phyloP scores from a whole-genome alignment of 2,113 vertebrate species.

The Mus spicilegus region DNA sequence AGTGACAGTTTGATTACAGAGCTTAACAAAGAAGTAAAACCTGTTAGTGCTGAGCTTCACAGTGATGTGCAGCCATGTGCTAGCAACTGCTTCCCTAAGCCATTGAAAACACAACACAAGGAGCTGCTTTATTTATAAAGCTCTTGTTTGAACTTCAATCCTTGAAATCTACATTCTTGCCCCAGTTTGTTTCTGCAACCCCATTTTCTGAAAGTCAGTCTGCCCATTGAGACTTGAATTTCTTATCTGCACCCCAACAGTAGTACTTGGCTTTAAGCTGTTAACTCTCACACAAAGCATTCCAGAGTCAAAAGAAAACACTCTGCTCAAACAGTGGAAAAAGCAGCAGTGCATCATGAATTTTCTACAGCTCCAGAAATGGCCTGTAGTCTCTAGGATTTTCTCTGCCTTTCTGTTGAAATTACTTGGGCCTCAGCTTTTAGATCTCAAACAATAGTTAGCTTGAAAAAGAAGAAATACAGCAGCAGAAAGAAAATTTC shows the following conservation, averaged over 20 bases:
- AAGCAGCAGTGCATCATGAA: neutral
- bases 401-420: neutral
- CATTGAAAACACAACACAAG: neutral
- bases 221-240: neutral
- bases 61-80: neutral
- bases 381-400: neutral
- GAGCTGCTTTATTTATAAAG: neutral
- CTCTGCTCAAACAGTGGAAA: neutral
- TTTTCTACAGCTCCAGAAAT: neutral
- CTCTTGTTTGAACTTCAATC: neutral
- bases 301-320: neutral
- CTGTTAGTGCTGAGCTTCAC: neutral
- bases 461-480: neutral
- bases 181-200: neutral
- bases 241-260: neutral
- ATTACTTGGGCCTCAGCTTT: neutral
- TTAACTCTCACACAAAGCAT: neutral
- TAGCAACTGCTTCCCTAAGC: neutral
- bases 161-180: neutral
- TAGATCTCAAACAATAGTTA: neutral
- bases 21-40: neutral
- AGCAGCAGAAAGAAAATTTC: neutral
- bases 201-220: neutral
- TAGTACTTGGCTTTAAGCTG: neutral
- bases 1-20: slow-evolving; percentile 47